A percentile compares a stretch with the other conserved stretches of the same genome.
Conservation (phyloP, 2,888 invertebrate species). For the Caenorhabditis wallacei region DNA sequence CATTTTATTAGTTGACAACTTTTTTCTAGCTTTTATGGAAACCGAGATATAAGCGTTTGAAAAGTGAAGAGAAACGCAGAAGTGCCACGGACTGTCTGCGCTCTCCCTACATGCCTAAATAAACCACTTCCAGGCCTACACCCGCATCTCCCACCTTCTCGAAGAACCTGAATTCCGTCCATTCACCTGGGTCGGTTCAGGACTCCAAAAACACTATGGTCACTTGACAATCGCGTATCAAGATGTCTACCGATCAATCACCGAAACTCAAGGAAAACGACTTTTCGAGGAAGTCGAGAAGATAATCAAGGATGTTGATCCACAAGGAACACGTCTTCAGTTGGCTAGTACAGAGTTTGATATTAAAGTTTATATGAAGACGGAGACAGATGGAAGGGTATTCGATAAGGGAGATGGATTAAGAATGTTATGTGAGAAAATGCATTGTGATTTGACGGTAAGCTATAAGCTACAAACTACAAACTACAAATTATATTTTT, state of each 20-base stretch:
- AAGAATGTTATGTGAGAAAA: constrained; percentile 77
- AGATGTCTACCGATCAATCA: constrained; percentile 70
- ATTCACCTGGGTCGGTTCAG: constrained; percentile 82
- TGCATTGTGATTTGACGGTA: constrained; percentile 77
- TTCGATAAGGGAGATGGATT: constrained; percentile 83
- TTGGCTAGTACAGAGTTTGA: constrained; percentile 81
- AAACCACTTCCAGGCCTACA: constrained; percentile 69
- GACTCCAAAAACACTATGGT: constrained; percentile 83
- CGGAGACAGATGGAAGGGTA: constrained; percentile 75
- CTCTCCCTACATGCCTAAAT: no score
- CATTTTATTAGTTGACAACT: no score
- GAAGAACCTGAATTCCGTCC: constrained; percentile 78
- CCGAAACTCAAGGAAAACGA: constrained; percentile 48
- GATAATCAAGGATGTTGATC: constrained; percentile 79
- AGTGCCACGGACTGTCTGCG: no score
- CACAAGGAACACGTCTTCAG: constrained; percentile 70
- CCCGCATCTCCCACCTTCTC: constrained; percentile 75
- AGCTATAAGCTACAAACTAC: background rate
- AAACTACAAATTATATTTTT: background rate
- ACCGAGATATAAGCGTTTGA: no score
- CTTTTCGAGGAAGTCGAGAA: constrained; percentile 72
- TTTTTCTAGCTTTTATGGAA: no score
- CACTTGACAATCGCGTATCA: constrained; percentile 81
- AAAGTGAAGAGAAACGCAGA: no score
- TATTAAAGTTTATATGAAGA: constrained; percentile 80